Percentiles rank a stretch among this genome's conserved stretches.
phyloP scores from a whole-genome alignment of 1,140 invertebrate genomes.

The Brachionus paranguensis region DNA sequence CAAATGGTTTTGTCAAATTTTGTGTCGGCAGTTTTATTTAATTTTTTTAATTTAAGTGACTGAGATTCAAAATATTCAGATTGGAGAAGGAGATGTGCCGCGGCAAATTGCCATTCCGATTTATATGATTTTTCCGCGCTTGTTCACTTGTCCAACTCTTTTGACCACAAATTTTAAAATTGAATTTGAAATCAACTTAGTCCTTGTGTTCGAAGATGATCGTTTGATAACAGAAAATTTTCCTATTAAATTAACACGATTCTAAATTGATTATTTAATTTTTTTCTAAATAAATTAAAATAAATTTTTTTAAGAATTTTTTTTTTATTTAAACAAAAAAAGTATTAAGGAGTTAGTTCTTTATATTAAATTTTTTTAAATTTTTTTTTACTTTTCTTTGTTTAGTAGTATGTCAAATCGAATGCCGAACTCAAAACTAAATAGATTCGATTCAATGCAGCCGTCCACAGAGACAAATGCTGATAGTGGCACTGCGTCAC shows the following conservation, averaged over 20 bases:
- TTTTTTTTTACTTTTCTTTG: background rate
- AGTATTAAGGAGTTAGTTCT: background rate
- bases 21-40: too few species aligned
- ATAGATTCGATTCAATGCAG: background rate
- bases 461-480: background rate
- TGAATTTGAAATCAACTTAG: slow-evolving; percentile 90
- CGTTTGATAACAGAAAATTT: slow-evolving; percentile 93
- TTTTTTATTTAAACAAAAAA: background rate
- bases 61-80: slow-evolving; percentile 95
- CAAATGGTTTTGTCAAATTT: too few species aligned
- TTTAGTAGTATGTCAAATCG: background rate
- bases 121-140: slow-evolving; percentile 85
- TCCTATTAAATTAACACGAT: slow-evolving; percentile 67
- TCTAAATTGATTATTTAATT: background rate
- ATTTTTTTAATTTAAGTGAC: slow-evolving; percentile 65
- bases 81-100: slow-evolving; percentile 82
- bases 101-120: slow-evolving; percentile 77
- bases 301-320: background rate
- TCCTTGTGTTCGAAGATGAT: slow-evolving; percentile 85
- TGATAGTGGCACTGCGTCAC: background rate
- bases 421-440: background rate
- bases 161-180: slow-evolving; percentile 89
- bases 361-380: background rate
- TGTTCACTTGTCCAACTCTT: slow-evolving; percentile 89
- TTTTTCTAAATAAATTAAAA: background rate